Evolutionary conservation across 2,888 invertebrate species (phyloP).

Genomic region (Tolmerus cingulatus): DNA sequence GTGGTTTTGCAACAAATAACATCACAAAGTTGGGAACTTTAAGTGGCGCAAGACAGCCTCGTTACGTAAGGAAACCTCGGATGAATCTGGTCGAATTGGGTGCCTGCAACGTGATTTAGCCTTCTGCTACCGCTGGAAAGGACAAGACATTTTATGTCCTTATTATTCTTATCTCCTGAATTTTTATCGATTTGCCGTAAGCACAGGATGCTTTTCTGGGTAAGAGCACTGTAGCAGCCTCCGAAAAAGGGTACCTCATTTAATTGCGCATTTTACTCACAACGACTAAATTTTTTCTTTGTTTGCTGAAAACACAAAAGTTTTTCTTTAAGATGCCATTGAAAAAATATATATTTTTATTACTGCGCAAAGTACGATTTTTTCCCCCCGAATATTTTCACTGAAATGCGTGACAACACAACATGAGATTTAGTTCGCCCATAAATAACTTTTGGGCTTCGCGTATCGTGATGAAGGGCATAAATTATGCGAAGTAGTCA

Average conservation of each 20-base stretch:
- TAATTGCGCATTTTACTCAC: not conserved
- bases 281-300: not conserved
- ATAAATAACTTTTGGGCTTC: not conserved
- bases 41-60: not conserved
- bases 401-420: not conserved
- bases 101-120: not conserved
- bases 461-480: not conserved
- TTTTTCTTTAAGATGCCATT: not conserved
- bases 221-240: not conserved
- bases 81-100: not conserved
- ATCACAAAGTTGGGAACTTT: not conserved
- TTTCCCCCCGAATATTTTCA: not conserved
- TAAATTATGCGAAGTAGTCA: not conserved
- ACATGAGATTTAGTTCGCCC: not conserved
- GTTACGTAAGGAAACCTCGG: not conserved
- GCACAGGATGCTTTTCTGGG: not conserved
- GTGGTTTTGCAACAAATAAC: not conserved
- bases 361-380: not conserved
- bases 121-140: not conserved
- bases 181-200: not conserved
- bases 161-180: not conserved
- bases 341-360: not conserved
- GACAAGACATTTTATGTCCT: not conserved
- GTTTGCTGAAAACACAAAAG: not conserved
- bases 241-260: not conserved